A percentile compares a stretch with the other conserved stretches of the same genome.
Evolutionary conservation across 2,797 vertebrate species (phyloP).

Genomic region (Malurus splendens): DNA sequence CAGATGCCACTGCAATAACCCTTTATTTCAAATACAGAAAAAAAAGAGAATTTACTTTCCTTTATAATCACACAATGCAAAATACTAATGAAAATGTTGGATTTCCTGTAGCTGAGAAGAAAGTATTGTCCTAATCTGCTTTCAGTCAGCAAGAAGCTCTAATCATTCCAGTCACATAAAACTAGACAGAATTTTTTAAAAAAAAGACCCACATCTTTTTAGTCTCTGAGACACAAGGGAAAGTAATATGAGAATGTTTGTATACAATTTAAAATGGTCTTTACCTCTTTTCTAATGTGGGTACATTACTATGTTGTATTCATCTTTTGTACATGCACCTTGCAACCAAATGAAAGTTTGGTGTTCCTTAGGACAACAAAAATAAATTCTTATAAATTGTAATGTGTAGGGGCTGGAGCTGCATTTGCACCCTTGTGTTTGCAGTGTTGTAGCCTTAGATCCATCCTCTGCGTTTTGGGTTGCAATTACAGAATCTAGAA

Average conservation of each 20-base stretch:
- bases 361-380: not conserved
- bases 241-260: not conserved
- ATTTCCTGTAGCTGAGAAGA: slow-evolving; percentile 34
- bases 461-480: not conserved
- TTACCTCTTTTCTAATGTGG: not conserved
- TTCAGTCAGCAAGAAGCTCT: not conserved
- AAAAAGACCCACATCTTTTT: not conserved
- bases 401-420: not conserved
- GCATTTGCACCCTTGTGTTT: not conserved
- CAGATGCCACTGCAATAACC: slow-evolving; percentile 52
- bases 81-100: slow-evolving; percentile 43
- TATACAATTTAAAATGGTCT: not conserved
- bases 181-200: not conserved
- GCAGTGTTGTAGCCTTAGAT: not conserved
- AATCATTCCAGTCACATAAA: not conserved
- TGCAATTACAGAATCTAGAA: not conserved
- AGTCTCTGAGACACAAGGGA: not conserved
- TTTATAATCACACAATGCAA: slow-evolving; percentile 41
- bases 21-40: slow-evolving; percentile 49
- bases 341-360: not conserved
- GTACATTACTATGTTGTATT: not conserved
- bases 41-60: slow-evolving; percentile 55
- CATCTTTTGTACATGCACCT: not conserved
- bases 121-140: slow-evolving; percentile 9
- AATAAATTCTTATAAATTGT: not conserved